Evolutionary conservation across 1,140 invertebrate genomes (phyloP).

Genomic region (Pseudomyrmex gracilis): DNA sequence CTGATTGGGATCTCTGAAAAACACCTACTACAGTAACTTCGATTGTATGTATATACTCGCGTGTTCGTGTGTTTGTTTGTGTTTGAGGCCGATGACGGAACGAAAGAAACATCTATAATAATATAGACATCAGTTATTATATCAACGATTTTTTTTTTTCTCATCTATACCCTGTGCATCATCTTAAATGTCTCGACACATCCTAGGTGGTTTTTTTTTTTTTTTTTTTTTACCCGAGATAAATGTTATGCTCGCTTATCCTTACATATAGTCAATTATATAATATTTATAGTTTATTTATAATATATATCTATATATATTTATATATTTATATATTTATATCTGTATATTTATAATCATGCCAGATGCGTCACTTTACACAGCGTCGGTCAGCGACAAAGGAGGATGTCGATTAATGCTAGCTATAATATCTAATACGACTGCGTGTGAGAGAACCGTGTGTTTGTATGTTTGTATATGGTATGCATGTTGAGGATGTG

Average conservation of each 20-base stretch:
- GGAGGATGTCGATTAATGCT: conserved; percentile 66
- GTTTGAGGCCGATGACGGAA: conserved; percentile 83
- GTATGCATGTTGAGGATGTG: not conserved
- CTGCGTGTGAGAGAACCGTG: conserved; percentile 29
- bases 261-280: conserved; percentile 73
- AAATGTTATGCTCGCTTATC: conserved; percentile 81
- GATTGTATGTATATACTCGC: conserved; percentile 58
- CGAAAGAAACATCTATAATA: conserved; percentile 84
- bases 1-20: conserved; percentile 79
- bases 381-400: conserved; percentile 72
- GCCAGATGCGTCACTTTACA: conserved; percentile 73
- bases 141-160: conserved; percentile 80
- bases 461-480: conserved; percentile 2
- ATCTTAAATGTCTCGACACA: conserved; percentile 84
- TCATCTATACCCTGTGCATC: conserved; percentile 86
- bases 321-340: conserved; percentile 68
- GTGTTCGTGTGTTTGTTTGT: conserved; percentile 62
- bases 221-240: conserved; percentile 74
- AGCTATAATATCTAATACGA: conserved; percentile 59
- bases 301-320: conserved; percentile 83
- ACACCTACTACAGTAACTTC: conserved; percentile 78
- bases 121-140: conserved; percentile 85
- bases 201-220: conserved; percentile 72
- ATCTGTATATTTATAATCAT: conserved; percentile 67
- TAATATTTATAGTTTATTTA: conserved; percentile 79